phyloP scores from a whole-genome alignment of 2,113 vertebrate species.

The Chitala chitala region DNA sequence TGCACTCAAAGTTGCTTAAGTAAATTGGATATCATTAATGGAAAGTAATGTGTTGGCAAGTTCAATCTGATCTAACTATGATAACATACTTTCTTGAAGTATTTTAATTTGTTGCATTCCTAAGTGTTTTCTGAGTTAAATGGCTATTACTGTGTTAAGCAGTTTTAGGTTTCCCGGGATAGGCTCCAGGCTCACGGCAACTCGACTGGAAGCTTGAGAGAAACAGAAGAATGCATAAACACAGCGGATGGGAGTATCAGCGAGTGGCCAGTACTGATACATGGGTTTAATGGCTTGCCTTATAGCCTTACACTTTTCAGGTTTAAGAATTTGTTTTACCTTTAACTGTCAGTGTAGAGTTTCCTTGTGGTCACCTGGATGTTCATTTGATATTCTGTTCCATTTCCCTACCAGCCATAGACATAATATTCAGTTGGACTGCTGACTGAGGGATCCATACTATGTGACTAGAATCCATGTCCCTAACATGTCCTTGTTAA shows the following conservation, averaged over 20 bases:
- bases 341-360: background rate
- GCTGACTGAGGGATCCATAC: background rate
- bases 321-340: background rate
- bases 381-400: background rate
- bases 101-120: slow-evolving; percentile 10
- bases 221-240: too few species aligned
- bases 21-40: slow-evolving; percentile 3
- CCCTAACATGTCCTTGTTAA: background rate
- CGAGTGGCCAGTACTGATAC: too few species aligned
- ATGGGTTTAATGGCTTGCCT: too few species aligned
- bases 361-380: background rate
- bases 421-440: background rate
- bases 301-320: background rate
- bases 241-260: too few species aligned
- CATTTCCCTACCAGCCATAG: too few species aligned
- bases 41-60: slow-evolving; percentile 2
- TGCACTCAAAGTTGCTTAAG: background rate
- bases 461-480: slow-evolving; percentile 2
- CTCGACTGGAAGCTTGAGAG: too few species aligned
- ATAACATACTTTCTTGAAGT: slow-evolving; percentile 8
- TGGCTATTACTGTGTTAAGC: slow-evolving; percentile 1
- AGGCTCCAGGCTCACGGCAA: background rate
- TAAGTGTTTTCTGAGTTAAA: background rate
- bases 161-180: background rate
- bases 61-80: slow-evolving; percentile 7